Base-by-base conservation (phyloP, 2,113 vertebrate species). In the Prietella phreatophila region DNA sequence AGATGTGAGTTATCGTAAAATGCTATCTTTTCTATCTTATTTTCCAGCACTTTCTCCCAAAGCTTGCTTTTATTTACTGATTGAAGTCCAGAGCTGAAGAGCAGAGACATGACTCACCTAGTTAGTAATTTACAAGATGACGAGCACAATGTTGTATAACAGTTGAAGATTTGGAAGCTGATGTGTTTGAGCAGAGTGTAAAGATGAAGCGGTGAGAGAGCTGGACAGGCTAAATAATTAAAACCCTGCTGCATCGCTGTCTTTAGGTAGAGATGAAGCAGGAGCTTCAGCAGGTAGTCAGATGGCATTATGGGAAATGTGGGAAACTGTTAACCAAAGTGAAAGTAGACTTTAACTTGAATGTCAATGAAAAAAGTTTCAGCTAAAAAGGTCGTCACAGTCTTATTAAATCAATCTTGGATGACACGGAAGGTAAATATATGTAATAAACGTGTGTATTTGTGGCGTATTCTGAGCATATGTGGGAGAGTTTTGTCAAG, bases 21-120 rank as follows among this genome's bases (percentile, higher is more conserved):
- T 81, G 5, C 55, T 65, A 25, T 73, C 67, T 83, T 88, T 89
- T 58, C 71, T 65, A 17, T 3, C 36, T 69, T 76, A 81, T 84
- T 79, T 65, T 56, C 15, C 67, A n/a, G 81, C 19, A 65, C 15
- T 71, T 63, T 84, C 36, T 75, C 58, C 33, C 42, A 73, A 61
- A 85, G 61, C 61, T 56, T 65, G 8, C 63, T 82, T 39, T 75
- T 85, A 81, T 89, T 89, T 89, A 87, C 86, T 75, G 75, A 84
- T 85, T 78, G 86, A 82, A 86, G 80, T 85, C 65, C 80, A 55
- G 80, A 82, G 42, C 78, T 67, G 55, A 33, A 53, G n/a, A 75
- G 5, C 39, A 25, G 22, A 36, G 33, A 47, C 20, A 27, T 42
- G 73, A 22, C 22, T 47, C 39, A 25, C 22, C 22, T 42, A 47